Evolutionary conservation across 53 echinoderm and acorn worm species (phyloP).

Genomic region (Pentamera pediparva): DNA sequence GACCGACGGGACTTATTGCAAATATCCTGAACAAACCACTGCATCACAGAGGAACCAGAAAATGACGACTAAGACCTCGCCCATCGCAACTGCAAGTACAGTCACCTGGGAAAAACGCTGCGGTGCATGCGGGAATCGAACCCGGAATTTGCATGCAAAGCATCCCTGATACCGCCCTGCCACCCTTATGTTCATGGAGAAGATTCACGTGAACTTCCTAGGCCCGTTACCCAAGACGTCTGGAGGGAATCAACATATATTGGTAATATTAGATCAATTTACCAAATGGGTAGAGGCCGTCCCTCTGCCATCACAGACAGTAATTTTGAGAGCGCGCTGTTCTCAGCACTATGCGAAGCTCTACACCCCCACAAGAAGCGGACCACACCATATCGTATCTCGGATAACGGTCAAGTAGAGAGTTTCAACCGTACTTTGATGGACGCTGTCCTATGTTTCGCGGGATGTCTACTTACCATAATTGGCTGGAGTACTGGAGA

Average conservation of each 20-base stretch:
- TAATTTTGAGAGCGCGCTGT: conserved; percentile 39
- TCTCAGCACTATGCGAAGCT: conserved; percentile 3
- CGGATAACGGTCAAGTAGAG: too few relatives aligned
- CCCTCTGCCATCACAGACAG: too few relatives aligned
- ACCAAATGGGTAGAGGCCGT: conserved; percentile 10
- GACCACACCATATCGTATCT: too few relatives aligned
- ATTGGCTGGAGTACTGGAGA: conserved; percentile 30
- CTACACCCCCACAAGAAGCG: conserved; percentile 31
- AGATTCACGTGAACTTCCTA: conserved; percentile 47
- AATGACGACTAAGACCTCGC: too few relatives aligned
- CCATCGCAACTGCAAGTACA: too few relatives aligned
- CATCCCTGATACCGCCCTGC: too few relatives aligned
- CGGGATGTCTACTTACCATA: conserved; percentile 32
- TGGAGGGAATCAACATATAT: conserved; percentile 31
- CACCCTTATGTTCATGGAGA: conserved; percentile 56
- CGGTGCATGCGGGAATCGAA: too few relatives aligned
- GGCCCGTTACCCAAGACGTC: conserved; percentile 43
- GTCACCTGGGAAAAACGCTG: too few relatives aligned
- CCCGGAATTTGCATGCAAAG: too few relatives aligned
- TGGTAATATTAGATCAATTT: conserved; percentile 59
- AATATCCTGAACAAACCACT: too few relatives aligned
- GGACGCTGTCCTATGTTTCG: conserved; percentile 10
- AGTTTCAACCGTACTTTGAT: conserved; percentile 42
- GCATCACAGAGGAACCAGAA: too few relatives aligned
- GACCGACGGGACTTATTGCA: too few relatives aligned